Conservation (phyloP, 2,113 vertebrate species). For the Oreochromis aureus region DNA sequence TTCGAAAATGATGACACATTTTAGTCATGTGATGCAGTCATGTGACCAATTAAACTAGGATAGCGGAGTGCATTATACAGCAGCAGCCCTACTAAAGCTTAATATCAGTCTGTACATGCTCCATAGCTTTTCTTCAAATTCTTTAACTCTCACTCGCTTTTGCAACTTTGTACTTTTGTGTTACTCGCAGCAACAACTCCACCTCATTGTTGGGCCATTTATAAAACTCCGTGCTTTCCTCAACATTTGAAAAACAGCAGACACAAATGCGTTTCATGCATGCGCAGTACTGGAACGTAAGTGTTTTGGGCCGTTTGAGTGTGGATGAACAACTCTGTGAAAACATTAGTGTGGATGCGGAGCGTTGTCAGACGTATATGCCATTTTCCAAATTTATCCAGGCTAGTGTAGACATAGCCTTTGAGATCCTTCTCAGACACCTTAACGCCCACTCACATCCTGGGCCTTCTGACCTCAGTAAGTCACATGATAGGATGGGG, state of each 20-base stretch:
- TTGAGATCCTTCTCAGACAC: neutral
- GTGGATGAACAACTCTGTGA: neutral
- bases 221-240: too few species aligned
- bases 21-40: too few species aligned
- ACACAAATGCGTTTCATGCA: too few species aligned
- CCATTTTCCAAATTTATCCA: neutral
- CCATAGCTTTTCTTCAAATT: neutral
- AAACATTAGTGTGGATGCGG: neutral
- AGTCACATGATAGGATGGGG: neutral
- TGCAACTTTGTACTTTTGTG: too few species aligned
- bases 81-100: neutral
- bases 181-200: too few species aligned
- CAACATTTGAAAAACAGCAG: too few species aligned
- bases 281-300: neutral
- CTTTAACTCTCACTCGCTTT: too few species aligned
- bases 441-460: neutral
- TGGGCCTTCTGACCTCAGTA: neutral
- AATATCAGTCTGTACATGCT: accelerated
- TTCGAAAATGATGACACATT: too few species aligned
- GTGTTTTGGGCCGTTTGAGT: neutral
- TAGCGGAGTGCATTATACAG: too few species aligned
- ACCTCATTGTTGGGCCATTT: too few species aligned
- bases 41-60: too few species aligned
- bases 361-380: accelerated
- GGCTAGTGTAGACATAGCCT: neutral